phyloP scores from a whole-genome alignment of 2,888 invertebrate genomes.

The Anthophora plumipes region DNA sequence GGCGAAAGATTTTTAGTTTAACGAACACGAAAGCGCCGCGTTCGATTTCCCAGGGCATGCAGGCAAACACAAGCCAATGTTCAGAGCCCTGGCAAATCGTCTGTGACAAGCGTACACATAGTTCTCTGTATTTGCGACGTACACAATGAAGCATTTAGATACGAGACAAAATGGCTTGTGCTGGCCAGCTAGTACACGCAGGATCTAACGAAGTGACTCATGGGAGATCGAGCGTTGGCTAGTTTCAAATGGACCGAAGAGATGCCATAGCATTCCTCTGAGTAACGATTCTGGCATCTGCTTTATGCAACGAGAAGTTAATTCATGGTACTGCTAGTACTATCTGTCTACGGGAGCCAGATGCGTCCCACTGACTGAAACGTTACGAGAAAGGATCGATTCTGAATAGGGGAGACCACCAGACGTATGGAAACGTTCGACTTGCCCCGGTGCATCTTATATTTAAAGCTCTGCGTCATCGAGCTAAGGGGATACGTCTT shows the following conservation, averaged over 20 bases:
- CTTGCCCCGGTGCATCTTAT: slow-evolving; percentile 7
- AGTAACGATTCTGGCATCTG: slow-evolving; percentile 50
- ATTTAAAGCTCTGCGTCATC: slow-evolving; percentile 28
- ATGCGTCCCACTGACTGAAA: slow-evolving; percentile 23
- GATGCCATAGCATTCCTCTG: slow-evolving; percentile 42
- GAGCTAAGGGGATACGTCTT: neutral
- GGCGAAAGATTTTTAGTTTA: slow-evolving; percentile 27
- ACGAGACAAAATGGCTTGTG: slow-evolving; percentile 29
- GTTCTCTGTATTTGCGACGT: slow-evolving; percentile 31
- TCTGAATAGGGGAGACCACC: slow-evolving; percentile 4
- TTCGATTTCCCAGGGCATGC: slow-evolving; percentile 44
- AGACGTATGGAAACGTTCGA: slow-evolving; percentile 10
- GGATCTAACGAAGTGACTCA: slow-evolving; percentile 64
- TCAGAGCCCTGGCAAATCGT: slow-evolving; percentile 55
- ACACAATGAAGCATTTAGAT: slow-evolving; percentile 55
- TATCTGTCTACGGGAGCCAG: slow-evolving; percentile 10
- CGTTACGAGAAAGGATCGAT: slow-evolving; percentile 39
- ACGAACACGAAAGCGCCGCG: neutral
- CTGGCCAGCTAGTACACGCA: slow-evolving; percentile 34
- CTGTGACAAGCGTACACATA: slow-evolving; percentile 49
- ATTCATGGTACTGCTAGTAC: slow-evolving; percentile 49
- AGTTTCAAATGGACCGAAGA: slow-evolving; percentile 67
- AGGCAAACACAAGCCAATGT: slow-evolving; percentile 37
- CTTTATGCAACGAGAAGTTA: slow-evolving; percentile 61
- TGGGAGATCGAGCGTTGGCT: slow-evolving; percentile 52